Evolutionary conservation across 2,888 invertebrate genomes (phyloP), one percentile per base, ranked within the genome.

Genomic region (Pammene fasciana): DNA sequence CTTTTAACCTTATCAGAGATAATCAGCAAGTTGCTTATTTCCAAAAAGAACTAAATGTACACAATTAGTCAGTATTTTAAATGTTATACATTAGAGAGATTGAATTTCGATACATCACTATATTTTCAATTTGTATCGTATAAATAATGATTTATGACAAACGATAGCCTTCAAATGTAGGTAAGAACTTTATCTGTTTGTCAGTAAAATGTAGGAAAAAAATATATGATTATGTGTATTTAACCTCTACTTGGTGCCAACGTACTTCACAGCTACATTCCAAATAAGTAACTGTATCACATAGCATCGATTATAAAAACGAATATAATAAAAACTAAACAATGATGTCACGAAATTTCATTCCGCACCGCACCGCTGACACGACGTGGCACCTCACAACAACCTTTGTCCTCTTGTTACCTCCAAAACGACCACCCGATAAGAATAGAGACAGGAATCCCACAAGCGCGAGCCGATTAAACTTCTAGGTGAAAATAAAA

Each of bases 401-500:
- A 90, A 89, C 86, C 88, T 88, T 90, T 90, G 88, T 90, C 82
- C 87, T 88, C 87, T 88, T 78, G 88, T 90, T 89, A 88, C 85
- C 82, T 85, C 81, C 79, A 79, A 81, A 83, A 83, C 88, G 90
- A 92, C 90, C 90, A 90, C 90, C 90, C 89, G 88, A 90, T 86
- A 88, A 89, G 88, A 90, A 90, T 89, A 87, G 85, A 82, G 78
- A 83, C 83, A 86, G 86, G 86, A 86, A 91, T 91, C 89, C 89
- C 86, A 85, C 84, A 80, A 89, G 87, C 87, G 86, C 86, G 87
- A 86, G 86, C 87, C 89, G 90, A 90, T 90, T 90, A 90, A 88
- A 90, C 87, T 88, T 80, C 83, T 89, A 87, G 88, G 87, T 90
- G 87, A 90, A 92, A 92, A 92, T 91, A 92, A 92, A 92, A 88